phyloP scores from a whole-genome alignment of 2,113 vertebrate species.

The Typhlomys cinereus region DNA sequence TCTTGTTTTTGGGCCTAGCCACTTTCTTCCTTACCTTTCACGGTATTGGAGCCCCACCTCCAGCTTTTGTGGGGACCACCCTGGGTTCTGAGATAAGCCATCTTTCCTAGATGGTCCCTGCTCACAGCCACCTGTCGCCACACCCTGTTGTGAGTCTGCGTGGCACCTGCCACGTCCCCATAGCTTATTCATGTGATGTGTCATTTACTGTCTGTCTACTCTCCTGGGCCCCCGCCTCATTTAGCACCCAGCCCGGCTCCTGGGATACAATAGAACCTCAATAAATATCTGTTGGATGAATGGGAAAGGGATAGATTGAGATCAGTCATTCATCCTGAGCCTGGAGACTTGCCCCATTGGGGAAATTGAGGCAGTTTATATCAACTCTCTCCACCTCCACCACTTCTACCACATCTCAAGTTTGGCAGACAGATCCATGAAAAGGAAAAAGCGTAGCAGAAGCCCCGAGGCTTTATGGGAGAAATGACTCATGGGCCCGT shows the following conservation, averaged over 20 bases:
- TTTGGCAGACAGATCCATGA: background rate
- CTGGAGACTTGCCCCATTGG: background rate
- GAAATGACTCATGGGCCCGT: fast-evolving
- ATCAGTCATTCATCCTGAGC: background rate
- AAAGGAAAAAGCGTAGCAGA: background rate
- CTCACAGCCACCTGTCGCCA: background rate
- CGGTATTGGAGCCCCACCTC: fast-evolving
- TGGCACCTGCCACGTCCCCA: fast-evolving
- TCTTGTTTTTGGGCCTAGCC: background rate
- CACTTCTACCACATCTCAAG: fast-evolving
- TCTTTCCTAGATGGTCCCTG: fast-evolving
- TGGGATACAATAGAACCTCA: background rate
- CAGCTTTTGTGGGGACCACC: background rate
- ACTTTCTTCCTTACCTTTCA: background rate
- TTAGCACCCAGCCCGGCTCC: background rate
- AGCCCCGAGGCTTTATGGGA: background rate
- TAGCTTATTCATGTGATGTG: background rate
- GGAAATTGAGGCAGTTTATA: background rate
- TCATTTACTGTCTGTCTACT: background rate
- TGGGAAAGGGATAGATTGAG: fast-evolving
- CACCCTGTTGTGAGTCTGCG: background rate
- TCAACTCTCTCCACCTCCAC: fast-evolving
- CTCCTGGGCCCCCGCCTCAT: background rate
- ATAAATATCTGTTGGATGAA: background rate
- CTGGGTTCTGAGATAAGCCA: fast-evolving